A percentile compares a stretch with the other conserved stretches of the same genome.
Conservation (phyloP, 2,113 vertebrate genomes). For the Gadus chalcogrammus region DNA sequence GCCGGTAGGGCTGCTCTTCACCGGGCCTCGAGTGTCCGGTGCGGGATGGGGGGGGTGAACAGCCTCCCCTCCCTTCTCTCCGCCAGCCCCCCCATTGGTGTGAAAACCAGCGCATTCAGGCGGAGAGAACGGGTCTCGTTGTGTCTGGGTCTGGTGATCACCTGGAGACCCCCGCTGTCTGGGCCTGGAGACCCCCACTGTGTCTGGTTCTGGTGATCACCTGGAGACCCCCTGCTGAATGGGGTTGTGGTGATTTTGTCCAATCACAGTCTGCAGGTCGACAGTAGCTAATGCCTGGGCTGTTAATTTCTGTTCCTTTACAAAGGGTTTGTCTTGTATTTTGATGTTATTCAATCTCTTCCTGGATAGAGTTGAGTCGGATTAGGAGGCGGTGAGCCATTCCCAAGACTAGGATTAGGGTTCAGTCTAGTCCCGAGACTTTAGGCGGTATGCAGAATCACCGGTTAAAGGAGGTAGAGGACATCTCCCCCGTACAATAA, state of each 20-base stretch:
- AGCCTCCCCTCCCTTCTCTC: slow-evolving; percentile 29
- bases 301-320: slow-evolving; percentile 28
- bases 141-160: slow-evolving; percentile 32
- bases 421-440: neutral
- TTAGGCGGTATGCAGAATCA: too few species aligned
- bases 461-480: too few species aligned
- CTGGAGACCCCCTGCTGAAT: slow-evolving; percentile 37
- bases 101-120: slow-evolving; percentile 24
- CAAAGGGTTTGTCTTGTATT: neutral
- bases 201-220: slow-evolving; percentile 33
- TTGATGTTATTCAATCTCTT: slow-evolving; percentile 25
- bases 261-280: slow-evolving; percentile 30
- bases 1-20: slow-evolving; percentile 35
- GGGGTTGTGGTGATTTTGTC: slow-evolving; percentile 26
- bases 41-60: slow-evolving; percentile 17
- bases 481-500: too few species aligned
- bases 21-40: slow-evolving; percentile 45
- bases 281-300: slow-evolving; percentile 24
- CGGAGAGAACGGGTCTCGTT: slow-evolving; percentile 32
- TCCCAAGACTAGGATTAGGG: neutral
- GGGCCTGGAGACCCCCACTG: slow-evolving; percentile 8
- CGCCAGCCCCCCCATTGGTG: slow-evolving; percentile 35
- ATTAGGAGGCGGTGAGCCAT: slow-evolving; percentile 7
- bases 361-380: slow-evolving; percentile 8
- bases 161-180: slow-evolving; percentile 31